Percentiles rank a stretch among this genome's conserved stretches.
These are phyloP conservation scores for Eutolmus rufibarbis DNA, from an alignment of 2,888 invertebrate genomes.

Conservation along the genomic window DNA sequence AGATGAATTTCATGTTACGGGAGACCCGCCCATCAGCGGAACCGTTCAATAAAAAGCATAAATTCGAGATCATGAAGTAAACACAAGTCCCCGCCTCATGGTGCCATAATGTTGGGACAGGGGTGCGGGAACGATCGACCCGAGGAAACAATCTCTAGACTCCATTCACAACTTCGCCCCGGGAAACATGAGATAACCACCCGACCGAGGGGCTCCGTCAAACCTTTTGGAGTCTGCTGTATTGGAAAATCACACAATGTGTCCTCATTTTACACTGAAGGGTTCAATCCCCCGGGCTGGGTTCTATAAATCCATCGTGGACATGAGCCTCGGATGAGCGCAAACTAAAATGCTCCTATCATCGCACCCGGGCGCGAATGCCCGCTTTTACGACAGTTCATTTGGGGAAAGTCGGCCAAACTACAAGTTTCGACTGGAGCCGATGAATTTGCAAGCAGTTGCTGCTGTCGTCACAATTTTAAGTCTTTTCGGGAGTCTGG, in stretches of 20 bases:
- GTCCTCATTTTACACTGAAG: not conserved
- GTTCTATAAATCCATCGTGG: not conserved
- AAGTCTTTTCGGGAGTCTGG: not conserved
- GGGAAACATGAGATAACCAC: not conserved
- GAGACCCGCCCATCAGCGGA: not conserved
- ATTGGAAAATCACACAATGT: not conserved
- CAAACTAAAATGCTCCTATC: not conserved
- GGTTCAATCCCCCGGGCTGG: not conserved
- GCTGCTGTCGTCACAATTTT: not conserved
- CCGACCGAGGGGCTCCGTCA: not conserved
- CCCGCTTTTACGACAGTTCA: not conserved
- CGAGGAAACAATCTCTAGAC: not conserved
- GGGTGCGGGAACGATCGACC: not conserved
- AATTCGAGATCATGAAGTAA: not conserved
- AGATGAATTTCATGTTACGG: not conserved
- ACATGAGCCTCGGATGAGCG: not conserved
- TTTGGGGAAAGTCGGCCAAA: not conserved
- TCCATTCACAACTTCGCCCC: not conserved
- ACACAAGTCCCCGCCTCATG: not conserved
- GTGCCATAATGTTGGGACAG: not conserved
- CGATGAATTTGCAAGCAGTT: not conserved
- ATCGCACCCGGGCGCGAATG: not conserved
- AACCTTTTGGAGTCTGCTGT: not conserved
- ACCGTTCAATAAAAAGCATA: not conserved
- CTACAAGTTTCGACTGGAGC: not conserved